Evolutionary conservation across 2,888 invertebrate species (phyloP).

Genomic region (Apocheima hispidaria): DNA sequence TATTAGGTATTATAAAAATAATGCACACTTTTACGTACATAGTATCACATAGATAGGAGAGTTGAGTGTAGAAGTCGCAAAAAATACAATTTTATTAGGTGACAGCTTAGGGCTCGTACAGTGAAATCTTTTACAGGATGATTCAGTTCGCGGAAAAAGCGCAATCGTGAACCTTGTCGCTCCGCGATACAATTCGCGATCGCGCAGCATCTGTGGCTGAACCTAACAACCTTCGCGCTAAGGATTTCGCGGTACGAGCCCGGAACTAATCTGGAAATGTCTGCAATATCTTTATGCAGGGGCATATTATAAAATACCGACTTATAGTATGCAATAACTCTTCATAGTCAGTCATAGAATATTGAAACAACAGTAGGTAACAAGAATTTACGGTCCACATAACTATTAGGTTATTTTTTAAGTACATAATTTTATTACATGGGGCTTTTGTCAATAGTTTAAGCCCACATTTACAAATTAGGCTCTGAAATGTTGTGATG

Average conservation of each 20-base stretch:
- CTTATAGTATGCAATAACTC: background rate
- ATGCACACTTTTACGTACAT: slow-evolving; percentile 43
- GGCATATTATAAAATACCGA: background rate
- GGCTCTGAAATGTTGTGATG: slow-evolving; percentile 31
- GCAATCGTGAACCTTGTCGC: too few species aligned
- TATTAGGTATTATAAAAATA: slow-evolving; percentile 22
- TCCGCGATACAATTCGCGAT: too few species aligned
- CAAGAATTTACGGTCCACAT: background rate
- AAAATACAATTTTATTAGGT: slow-evolving; percentile 9
- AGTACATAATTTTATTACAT: slow-evolving; percentile 8
- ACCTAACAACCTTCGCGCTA: too few species aligned
- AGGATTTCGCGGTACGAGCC: too few species aligned
- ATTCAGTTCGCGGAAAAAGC: too few species aligned
- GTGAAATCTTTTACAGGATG: too few species aligned
- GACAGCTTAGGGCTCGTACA: too few species aligned
- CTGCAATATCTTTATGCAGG: background rate
- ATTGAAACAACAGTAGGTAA: slow-evolving; percentile 5
- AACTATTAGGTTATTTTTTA: slow-evolving; percentile 4
- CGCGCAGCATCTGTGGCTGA: too few species aligned
- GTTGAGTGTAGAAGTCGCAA: slow-evolving; percentile 36
- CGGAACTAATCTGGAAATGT: slow-evolving; percentile 6
- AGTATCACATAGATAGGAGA: slow-evolving; percentile 44
- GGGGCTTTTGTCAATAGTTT: slow-evolving; percentile 15
- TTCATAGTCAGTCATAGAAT: slow-evolving; percentile 10
- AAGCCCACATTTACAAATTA: slow-evolving; percentile 27